phyloP scores from a whole-genome alignment of 2,888 invertebrate genomes.

The Apodemia duryi region DNA sequence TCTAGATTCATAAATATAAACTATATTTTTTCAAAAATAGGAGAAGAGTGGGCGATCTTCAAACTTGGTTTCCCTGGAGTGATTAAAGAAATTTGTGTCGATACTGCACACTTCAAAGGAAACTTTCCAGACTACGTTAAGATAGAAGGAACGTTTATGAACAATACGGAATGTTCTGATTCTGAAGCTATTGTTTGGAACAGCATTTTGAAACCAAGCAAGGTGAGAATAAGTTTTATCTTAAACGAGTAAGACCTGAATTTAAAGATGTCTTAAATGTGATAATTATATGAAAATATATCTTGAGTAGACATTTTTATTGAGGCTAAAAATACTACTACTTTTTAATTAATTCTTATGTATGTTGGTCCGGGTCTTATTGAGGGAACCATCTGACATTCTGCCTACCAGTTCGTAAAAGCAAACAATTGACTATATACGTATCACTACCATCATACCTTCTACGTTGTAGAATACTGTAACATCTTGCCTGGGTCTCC shows the following conservation, averaged over 20 bases:
- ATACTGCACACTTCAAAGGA: constrained; percentile 82
- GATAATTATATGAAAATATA: too few species aligned
- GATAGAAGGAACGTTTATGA: constrained; percentile 71
- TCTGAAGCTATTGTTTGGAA: constrained; percentile 54
- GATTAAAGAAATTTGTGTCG: constrained; percentile 73
- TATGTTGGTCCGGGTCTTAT: too few species aligned
- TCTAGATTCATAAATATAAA: neutral
- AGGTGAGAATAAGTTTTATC: constrained; percentile 53
- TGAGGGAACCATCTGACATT: neutral
- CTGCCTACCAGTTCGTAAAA: too few species aligned
- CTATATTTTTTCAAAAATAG: constrained; percentile 40
- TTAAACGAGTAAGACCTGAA: neutral
- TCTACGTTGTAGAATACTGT: too few species aligned
- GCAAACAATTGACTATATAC: too few species aligned
- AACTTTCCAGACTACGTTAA: constrained; percentile 81
- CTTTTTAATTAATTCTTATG: too few species aligned
- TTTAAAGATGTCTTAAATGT: neutral
- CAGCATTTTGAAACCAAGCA: constrained; percentile 67
- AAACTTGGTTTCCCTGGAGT: constrained; percentile 75
- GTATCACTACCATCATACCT: too few species aligned
- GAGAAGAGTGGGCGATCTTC: constrained; percentile 82
- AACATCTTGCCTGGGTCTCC: too few species aligned
- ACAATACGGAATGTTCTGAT: constrained; percentile 47
- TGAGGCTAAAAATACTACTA: too few species aligned
- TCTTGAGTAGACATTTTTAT: too few species aligned